phyloP scores from a whole-genome alignment of 2,113 vertebrate genomes.

The Peromyscus californicus region DNA sequence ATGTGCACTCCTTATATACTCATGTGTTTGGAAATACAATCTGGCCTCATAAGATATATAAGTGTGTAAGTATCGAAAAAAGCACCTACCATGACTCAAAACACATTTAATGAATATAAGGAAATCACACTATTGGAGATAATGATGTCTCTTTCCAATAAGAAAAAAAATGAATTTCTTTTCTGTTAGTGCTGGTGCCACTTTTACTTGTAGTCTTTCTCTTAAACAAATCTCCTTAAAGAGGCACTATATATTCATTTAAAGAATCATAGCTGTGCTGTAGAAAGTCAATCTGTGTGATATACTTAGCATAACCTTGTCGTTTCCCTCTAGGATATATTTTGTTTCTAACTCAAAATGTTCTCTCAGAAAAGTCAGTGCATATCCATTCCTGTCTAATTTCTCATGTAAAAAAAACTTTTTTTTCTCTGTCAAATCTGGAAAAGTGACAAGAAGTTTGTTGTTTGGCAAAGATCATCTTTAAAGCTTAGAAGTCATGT shows the following conservation, averaged over 20 bases:
- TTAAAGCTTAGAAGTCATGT: neutral
- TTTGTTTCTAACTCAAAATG: neutral
- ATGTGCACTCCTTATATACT: neutral
- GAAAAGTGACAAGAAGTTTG: neutral
- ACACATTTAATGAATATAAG: neutral
- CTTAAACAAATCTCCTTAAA: constrained; percentile 11
- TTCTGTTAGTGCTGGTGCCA: neutral
- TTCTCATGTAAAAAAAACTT: neutral
- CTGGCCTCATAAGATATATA: neutral
- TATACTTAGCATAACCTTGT: neutral
- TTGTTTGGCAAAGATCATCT: neutral
- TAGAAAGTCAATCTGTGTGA: neutral
- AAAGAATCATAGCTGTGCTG: neutral
- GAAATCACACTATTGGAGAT: neutral
- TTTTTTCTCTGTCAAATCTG: neutral
- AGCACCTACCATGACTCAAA: rapidly evolving
- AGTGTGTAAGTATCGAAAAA: neutral
- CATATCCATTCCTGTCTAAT: neutral
- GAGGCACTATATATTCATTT: neutral
- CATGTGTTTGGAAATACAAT: neutral
- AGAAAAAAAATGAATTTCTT: neutral
- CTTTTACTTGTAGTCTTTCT: neutral
- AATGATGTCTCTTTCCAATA: neutral
- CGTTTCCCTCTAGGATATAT: neutral
- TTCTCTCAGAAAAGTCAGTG: neutral